phyloP scores from a whole-genome alignment of 2,888 invertebrate species.

The Ennomos quercinarius region DNA sequence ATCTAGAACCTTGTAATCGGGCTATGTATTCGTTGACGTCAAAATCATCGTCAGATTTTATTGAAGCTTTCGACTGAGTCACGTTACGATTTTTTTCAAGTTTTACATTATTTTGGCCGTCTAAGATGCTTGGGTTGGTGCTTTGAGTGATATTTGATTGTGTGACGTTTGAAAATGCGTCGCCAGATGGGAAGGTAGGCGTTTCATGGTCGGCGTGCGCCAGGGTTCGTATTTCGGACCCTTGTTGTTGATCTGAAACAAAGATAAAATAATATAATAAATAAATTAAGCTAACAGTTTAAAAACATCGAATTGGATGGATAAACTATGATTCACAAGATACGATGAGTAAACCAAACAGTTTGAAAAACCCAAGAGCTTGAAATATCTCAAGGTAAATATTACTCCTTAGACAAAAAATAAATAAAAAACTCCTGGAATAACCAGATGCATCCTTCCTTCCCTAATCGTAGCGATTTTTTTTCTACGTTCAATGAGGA shows the following conservation, averaged over 20 bases:
- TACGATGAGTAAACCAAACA: too few relatives aligned
- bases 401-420: too few relatives aligned
- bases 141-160: slow-evolving; percentile 31
- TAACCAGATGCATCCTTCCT: too few relatives aligned
- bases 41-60: slow-evolving; percentile 74
- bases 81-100: slow-evolving; percentile 28
- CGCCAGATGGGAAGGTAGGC: slow-evolving; percentile 60
- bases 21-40: slow-evolving; percentile 82
- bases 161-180: slow-evolving; percentile 53
- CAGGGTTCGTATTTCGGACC: slow-evolving; percentile 54
- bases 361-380: too few relatives aligned
- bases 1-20: slow-evolving; percentile 74
- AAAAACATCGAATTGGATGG: too few relatives aligned
- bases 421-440: too few relatives aligned
- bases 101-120: slow-evolving; percentile 40
- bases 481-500: too few relatives aligned
- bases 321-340: too few relatives aligned
- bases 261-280: slow-evolving; percentile 29
- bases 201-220: slow-evolving; percentile 55
- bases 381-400: too few relatives aligned
- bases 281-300: too few relatives aligned
- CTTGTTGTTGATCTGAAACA: slow-evolving; percentile 72
- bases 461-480: too few relatives aligned
- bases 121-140: slow-evolving; percentile 37
- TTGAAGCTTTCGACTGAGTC: slow-evolving; percentile 57